Base-by-base conservation (phyloP, 2,888 invertebrate genomes). In the Punctoribates punctum region DNA sequence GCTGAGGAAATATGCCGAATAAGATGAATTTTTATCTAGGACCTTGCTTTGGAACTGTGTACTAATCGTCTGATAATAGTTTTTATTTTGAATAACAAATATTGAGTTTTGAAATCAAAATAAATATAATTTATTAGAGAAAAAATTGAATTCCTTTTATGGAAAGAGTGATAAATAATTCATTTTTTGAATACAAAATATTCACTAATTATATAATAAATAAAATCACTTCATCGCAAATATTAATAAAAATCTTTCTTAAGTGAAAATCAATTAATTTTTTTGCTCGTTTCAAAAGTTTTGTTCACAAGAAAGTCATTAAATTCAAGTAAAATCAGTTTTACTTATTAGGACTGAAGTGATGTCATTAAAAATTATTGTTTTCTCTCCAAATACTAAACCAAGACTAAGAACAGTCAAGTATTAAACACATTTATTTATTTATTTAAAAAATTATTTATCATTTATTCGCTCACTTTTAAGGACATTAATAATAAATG, bases 221-320 rank as follows among this genome's bases (percentile, higher is more conserved):
- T 48, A 48, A 57, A 25, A 57, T 57, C 23, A 57, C 25, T 25
- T 48, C 48, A 48, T 48, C 17, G 48, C 13, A 48, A 25, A 25
- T 54, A 23, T 23, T 57, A 23, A 23, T 6, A 57, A 57, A 23
- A 57, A 57, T 57, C 1, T 1, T 25, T 57, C 57, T 6, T 57
- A 57, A 57, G 25, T 25, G 57, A 57, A 57, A 57, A 57, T 57
- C 57, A 57, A 57, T 57, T 57, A 23, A 57, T 57, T 23, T 54
- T n/a, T 25, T 57, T 57, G n/a, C 23, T 23, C 25, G 13, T 57
- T 23, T 57, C 13, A 13, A 23, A 57, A 23, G 25, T 48, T 11
- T 48, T 48, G 13, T 15, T 48, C 13, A 48, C 13, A 11, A 15
- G 48, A 11, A 48, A 15, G 48, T 13, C 8, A 48, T 48, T 9